Conservation (phyloP, 2,888 invertebrate genomes). For the Drosophila pegasa region DNA sequence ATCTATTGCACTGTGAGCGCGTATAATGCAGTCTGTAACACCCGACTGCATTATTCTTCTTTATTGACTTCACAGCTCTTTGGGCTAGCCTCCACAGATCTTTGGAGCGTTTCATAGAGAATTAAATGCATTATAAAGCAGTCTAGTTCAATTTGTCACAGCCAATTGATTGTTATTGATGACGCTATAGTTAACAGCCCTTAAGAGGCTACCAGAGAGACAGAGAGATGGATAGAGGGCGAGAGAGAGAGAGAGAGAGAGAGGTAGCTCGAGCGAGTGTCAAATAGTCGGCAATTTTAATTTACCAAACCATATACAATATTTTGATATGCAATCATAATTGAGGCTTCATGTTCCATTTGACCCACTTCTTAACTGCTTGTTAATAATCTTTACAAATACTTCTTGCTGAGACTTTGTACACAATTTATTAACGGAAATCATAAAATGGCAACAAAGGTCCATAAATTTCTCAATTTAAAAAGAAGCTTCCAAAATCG, state of each 20-base stretch:
- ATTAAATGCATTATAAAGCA: neutral
- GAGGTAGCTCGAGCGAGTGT: conserved; percentile 38
- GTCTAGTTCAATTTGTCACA: conserved; percentile 70
- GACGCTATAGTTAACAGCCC: conserved; percentile 57
- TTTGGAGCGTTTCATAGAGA: neutral
- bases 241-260: neutral
- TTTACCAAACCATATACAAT: conserved; percentile 8
- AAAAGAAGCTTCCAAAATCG: neutral
- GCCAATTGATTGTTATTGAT: conserved; percentile 77
- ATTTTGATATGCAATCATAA: conserved; percentile 33
- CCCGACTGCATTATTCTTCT: neutral
- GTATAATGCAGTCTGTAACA: neutral
- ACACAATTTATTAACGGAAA: conserved; percentile 22
- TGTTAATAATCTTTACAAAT: conserved; percentile 49
- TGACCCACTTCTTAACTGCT: conserved; percentile 60
- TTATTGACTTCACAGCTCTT: neutral
- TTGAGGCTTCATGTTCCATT: conserved; percentile 50
- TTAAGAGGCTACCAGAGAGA: conserved; percentile 30
- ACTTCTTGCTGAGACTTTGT: conserved; percentile 17
- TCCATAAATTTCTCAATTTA: neutral
- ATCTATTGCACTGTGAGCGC: neutral
- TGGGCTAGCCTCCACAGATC: neutral
- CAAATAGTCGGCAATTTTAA: conserved; percentile 23
- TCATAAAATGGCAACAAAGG: conserved; percentile 6
- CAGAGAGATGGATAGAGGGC: neutral